Base-by-base conservation (phyloP, 2,888 invertebrate genomes). In the Theretra japonica region DNA sequence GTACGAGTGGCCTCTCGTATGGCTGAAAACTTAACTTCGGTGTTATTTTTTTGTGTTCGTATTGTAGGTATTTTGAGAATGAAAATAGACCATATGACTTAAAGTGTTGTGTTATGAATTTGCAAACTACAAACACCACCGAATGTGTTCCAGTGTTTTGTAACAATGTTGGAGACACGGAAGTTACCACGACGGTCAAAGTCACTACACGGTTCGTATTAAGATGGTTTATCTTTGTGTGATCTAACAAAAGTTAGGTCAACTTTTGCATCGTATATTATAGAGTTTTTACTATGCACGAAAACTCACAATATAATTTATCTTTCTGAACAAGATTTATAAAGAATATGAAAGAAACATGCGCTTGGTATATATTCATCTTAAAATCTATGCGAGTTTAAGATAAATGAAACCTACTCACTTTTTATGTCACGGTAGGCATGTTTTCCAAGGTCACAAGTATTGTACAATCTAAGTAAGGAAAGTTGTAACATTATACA, bases 121-220 rank as follows among this genome's bases (percentile, higher is more conserved):
- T 84, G 85, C 82, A 87, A 85, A 86, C 89, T 85, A 88, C 83
- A 83, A 83, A 85, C 78, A 81, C 79, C 80, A 83, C 85, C 84
- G 84, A 86, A 81, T 82, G 85, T 83, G 86, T 83, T 82, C 81
- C 33, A 65, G 21, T 80, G 86, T 82, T 82, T 82, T 79, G 75
- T 85, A 81, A 90, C 80, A 81, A 94, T 94, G 93, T 87, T 94
- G 89, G 92, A 93, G 80, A 89, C 86, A 80, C 88, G 91, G 86
- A 93, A 90, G 84, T 85, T 90, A 83, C 90, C 91, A 83, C 88
- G 92, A 80, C 90, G 93, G 75, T 91, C 92, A 73, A 85, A 92
- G 85, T 93, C 93, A 77, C 88, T 93, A 80, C 88, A 90, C 78
- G 94, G 94, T 94, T 85, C 80, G 93, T 93, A 88, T 81, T 33